Conservation (phyloP, 2,888 invertebrate species). For the Molorchus minor region DNA sequence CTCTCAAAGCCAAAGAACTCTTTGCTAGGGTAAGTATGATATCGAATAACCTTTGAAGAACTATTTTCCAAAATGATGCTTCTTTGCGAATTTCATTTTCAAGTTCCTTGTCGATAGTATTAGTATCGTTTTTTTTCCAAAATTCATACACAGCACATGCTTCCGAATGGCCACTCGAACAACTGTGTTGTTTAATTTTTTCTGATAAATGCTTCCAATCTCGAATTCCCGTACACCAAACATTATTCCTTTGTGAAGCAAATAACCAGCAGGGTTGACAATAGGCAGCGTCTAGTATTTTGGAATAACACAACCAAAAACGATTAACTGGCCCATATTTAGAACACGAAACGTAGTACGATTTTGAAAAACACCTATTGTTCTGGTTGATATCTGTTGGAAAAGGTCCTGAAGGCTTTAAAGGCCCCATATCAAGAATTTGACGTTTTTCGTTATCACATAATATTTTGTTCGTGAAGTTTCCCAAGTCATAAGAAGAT, state of each 20-base stretch:
- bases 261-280: slow-evolving; percentile 9
- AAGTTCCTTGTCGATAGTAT: slow-evolving; percentile 32
- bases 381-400: neutral
- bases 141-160: slow-evolving; percentile 40
- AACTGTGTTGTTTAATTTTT: slow-evolving; percentile 30
- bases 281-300: neutral
- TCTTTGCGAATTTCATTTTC: slow-evolving; percentile 33
- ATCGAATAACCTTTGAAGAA: slow-evolving; percentile 33
- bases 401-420: slow-evolving; percentile 20
- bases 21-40: slow-evolving; percentile 34
- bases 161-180: slow-evolving; percentile 23
- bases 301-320: slow-evolving; percentile 2
- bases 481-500: slow-evolving; percentile 17
- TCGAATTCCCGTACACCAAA: slow-evolving; percentile 26
- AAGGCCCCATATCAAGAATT: slow-evolving; percentile 17
- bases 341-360: neutral
- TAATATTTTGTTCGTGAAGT: slow-evolving; percentile 11
- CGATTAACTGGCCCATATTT: neutral
- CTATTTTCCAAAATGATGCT: slow-evolving; percentile 35
- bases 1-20: slow-evolving; percentile 34
- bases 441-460: slow-evolving; percentile 17
- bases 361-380: neutral
- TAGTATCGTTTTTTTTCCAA: slow-evolving; percentile 41
- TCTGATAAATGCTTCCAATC: slow-evolving; percentile 41
- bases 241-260: neutral